Percentiles rank a stretch among this genome's conserved stretches.
Conservation (phyloP, 2,888 invertebrate species). For the Trissoscelio sp. region DNA sequence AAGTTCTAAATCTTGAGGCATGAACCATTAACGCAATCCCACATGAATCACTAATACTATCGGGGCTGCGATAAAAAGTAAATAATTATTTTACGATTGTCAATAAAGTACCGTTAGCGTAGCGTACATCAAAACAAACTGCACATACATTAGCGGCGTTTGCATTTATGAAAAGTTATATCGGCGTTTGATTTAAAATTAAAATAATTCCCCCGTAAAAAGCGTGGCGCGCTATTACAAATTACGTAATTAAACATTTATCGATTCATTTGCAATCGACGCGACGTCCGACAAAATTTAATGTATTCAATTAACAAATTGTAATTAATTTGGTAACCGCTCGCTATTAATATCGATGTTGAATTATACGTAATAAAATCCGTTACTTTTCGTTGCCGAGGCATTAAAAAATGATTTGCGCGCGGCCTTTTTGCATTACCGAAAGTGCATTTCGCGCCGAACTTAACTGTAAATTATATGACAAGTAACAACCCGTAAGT, state of each 20-base stretch:
- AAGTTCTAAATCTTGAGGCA: slow-evolving; percentile 44
- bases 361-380: slow-evolving; percentile 47
- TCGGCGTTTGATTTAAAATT: slow-evolving; percentile 37
- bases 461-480: slow-evolving; percentile 59
- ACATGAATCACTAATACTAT: slow-evolving; percentile 41
- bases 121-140: slow-evolving; percentile 11
- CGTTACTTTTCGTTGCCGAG: slow-evolving; percentile 39
- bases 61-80: slow-evolving; percentile 25
- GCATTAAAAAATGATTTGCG: slow-evolving; percentile 59
- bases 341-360: slow-evolving; percentile 42
- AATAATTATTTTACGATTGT: slow-evolving; percentile 53
- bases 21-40: slow-evolving; percentile 9
- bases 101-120: slow-evolving; percentile 36
- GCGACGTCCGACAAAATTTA: slow-evolving; percentile 28
- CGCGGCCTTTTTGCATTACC: slow-evolving; percentile 26
- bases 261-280: slow-evolving; percentile 29
- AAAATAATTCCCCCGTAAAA: slow-evolving; percentile 40
- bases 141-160: not conserved
- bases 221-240: slow-evolving; percentile 26
- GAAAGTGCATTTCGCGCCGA: slow-evolving; percentile 39
- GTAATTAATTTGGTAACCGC: slow-evolving; percentile 41
- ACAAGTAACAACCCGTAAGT: slow-evolving; percentile 48
- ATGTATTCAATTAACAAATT: slow-evolving; percentile 51
- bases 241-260: slow-evolving; percentile 47
- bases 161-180: slow-evolving; percentile 26